Evolutionary conservation across 2,888 invertebrate species (phyloP), one percentile per base, ranked within the genome.

Genomic region (Conchocele bisecta): DNA sequence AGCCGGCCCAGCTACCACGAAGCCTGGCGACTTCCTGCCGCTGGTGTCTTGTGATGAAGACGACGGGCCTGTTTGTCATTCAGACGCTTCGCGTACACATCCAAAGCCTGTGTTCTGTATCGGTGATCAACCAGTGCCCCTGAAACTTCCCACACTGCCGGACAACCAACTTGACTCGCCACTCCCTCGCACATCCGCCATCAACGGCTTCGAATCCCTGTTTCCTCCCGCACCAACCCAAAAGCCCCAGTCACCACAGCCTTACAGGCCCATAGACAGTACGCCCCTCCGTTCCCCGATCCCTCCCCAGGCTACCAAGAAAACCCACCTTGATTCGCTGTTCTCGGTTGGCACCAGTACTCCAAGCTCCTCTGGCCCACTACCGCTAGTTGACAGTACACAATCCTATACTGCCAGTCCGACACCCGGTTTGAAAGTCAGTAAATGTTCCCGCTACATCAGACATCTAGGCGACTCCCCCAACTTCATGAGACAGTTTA

Each of bases 401-500:
- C n/a, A n/a, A n/a, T n/a, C n/a, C n/a, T n/a, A n/a, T n/a, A n/a
- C n/a, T n/a, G n/a, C n/a, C n/a, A n/a, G n/a, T n/a, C n/a, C n/a
- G n/a, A n/a, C n/a, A n/a, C n/a, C n/a, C n/a, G n/a, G n/a, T n/a
- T n/a, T n/a, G 7, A 24, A 20, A 6, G 15, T 20, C 9, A 5
- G 22, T 24, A 20, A 7, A 5, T 48, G 20, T 6, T 24, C 51
- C 11, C 22, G 37, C 26, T 41, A 64, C 17, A 33, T 70, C n/a
- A 35, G 59, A 44, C 64, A 70, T 44, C 46, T 69, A 13, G 39
- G 48, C 1, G 15, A 50, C 29, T 67, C 72, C 9, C 72, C 72
- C 17, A 54, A 72, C 51, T 51, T 58, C 26, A 28, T 31, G 3
- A 53, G 61, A 15, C 46, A 58, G 39, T 53, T 48, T 1, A 56